Evolutionary conservation across 2,113 vertebrate species (phyloP).

Genomic region (Nothocercus julius): DNA sequence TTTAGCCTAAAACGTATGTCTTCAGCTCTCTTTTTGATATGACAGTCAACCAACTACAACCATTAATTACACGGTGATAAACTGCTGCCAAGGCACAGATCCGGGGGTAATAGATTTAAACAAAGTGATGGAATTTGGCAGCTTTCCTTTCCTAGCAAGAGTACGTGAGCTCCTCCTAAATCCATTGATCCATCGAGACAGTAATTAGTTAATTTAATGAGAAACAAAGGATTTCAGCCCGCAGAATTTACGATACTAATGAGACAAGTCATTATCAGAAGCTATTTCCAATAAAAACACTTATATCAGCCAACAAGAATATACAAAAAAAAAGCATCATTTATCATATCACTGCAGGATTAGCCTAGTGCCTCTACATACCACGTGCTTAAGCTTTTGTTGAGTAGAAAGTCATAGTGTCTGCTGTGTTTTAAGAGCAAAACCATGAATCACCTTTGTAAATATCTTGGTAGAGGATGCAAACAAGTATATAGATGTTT

Average conservation of each 20-base stretch:
- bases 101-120: conserved; percentile 5
- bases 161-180: conserved; percentile 15
- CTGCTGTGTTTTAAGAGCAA: not conserved
- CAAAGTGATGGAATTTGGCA: conserved; percentile 22
- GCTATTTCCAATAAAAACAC: conserved; percentile 42
- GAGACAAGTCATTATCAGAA: conserved; percentile 28
- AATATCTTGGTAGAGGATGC: not conserved
- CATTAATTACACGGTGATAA: conserved; percentile 29
- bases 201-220: conserved; percentile 62
- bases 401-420: not conserved
- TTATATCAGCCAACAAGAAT: conserved; percentile 10
- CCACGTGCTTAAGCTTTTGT: not conserved
- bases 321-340: not conserved
- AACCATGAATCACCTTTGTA: not conserved
- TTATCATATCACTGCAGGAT: not conserved
- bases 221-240: conserved; percentile 46
- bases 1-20: not conserved
- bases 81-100: not conserved
- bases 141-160: conserved; percentile 13
- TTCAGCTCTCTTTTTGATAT: not conserved
- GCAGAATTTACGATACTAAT: conserved; percentile 42
- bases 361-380: not conserved
- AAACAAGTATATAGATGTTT: not conserved
- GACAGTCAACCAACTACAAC: not conserved
- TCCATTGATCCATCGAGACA: conserved; percentile 31